Percentiles rank a stretch among this genome's conserved stretches.
phyloP scores from a whole-genome alignment of 1,140 invertebrate genomes.

The Orius insidiosus region DNA sequence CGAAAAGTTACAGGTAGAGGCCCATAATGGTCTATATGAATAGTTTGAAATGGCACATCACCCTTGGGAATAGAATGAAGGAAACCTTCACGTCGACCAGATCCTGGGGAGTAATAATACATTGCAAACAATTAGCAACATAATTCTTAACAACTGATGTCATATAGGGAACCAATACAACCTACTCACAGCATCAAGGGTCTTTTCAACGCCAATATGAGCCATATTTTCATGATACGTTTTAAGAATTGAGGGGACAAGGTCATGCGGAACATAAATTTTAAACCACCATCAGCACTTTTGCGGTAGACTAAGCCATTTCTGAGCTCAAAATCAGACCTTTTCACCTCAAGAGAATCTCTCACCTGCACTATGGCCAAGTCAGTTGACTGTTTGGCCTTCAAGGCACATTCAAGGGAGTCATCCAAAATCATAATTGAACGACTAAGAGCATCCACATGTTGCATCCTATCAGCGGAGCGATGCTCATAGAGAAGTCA shows the following conservation, averaged over 20 bases:
- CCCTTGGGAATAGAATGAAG: constrained; percentile 22
- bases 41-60: constrained; percentile 20
- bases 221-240: constrained; percentile 23
- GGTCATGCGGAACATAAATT: constrained; percentile 19
- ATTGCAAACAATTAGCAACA: constrained; percentile 24
- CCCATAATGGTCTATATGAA: constrained; percentile 18
- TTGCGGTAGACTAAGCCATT: constrained; percentile 15
- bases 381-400: constrained; percentile 10
- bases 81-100: constrained; percentile 27
- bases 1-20: constrained; percentile 20
- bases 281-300: constrained; percentile 8
- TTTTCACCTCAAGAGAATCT: constrained; percentile 1
- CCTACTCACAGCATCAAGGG: constrained; percentile 23
- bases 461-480: constrained; percentile 4
- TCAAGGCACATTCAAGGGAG: constrained; percentile 17
- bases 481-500: constrained; percentile 16
- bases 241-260: constrained; percentile 22
- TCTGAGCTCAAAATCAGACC: constrained; percentile 2
- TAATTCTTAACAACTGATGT: constrained; percentile 22
- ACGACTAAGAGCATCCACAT: constrained; percentile 13
- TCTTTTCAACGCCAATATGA: constrained; percentile 26
- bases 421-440: constrained; percentile 16
- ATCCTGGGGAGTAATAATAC: constrained; percentile 24
- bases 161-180: constrained; percentile 25
- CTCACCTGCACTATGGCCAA: constrained; percentile 11